phyloP scores from a whole-genome alignment of 2,113 vertebrate genomes.

The Anguilla japonica region DNA sequence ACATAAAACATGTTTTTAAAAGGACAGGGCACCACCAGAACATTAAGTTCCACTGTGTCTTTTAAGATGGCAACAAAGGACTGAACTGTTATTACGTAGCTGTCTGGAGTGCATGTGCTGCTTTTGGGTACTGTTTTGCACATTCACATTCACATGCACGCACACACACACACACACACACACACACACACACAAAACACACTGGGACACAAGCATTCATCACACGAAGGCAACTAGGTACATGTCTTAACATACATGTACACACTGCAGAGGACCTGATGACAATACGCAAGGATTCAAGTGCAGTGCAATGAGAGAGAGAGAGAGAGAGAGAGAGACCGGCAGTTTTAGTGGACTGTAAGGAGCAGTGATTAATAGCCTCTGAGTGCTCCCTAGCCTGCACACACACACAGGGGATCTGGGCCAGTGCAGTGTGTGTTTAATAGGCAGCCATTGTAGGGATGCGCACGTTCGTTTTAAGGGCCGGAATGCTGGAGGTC shows the following conservation, averaged over 20 bases:
- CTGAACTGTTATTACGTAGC: neutral
- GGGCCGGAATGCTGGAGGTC: neutral
- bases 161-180: neutral
- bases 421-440: neutral
- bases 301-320: neutral
- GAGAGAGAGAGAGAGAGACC: neutral
- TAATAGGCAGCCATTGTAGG: neutral
- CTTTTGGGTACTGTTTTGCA: neutral
- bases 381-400: neutral
- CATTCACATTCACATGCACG: neutral
- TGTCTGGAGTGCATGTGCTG: neutral
- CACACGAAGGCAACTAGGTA: neutral
- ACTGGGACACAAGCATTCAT: neutral
- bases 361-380: neutral
- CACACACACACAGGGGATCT: neutral
- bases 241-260: neutral
- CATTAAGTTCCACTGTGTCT: neutral
- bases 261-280: neutral
- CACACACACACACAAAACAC: neutral
- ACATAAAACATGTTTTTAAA: neutral
- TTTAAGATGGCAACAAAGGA: neutral
- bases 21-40: conserved; percentile 1
- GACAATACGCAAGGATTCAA: neutral
- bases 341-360: neutral
- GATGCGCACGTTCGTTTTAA: neutral